Base-by-base conservation (phyloP, 2,113 vertebrate genomes). In the Catharus minimus region DNA sequence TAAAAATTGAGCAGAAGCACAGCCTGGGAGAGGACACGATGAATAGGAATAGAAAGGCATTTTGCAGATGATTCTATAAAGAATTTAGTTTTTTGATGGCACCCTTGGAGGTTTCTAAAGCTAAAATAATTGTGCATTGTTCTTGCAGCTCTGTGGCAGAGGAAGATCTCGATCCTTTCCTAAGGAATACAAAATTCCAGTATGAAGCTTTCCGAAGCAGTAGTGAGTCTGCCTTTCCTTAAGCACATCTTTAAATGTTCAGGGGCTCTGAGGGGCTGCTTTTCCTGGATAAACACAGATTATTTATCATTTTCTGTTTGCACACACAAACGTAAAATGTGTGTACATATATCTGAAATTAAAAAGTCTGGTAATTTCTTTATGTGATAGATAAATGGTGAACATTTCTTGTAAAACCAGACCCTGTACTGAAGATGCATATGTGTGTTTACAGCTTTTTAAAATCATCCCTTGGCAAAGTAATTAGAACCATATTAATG, bases 171-270 rank as follows among this genome's bases (percentile, higher is more conserved):
- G 98, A 99, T 73, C 96, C 97, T 71, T 99, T 98, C 96, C 95
- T 99, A 78, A 98, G 98, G 96, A 98, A 97, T 87, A 97, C 98
- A 22, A 99, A 98, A 95, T 97, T 98, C 86, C 98, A 98, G 74
- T 99, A 98, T 9, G 99, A 99, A 93, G 98, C 98, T 76, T 99
- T 98, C 94, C 98, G 98, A 83, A 98, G 97, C 72, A 99, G 97
- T 82, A 97, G 99, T 99, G 98, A 99, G 99, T 98, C 53, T 83
- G 88, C 53, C 38, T 82, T 84, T 73, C 26, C n/a, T 56, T 32
- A 13, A 1, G 16, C 28, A 10, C 13, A 9, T 36, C 58, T 75
- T 43, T 5, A 64, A 30, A 52, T 19, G 28, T 21, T 21, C 20
- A 41, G 30, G 36, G 30, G 38, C 13, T 23, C 33, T 39, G 88